A percentile compares a stretch with the other conserved stretches of the same genome.
These are phyloP conservation scores for Nylanderia fulva DNA, from an alignment of 1,140 invertebrate species.

Conservation along the genomic window DNA sequence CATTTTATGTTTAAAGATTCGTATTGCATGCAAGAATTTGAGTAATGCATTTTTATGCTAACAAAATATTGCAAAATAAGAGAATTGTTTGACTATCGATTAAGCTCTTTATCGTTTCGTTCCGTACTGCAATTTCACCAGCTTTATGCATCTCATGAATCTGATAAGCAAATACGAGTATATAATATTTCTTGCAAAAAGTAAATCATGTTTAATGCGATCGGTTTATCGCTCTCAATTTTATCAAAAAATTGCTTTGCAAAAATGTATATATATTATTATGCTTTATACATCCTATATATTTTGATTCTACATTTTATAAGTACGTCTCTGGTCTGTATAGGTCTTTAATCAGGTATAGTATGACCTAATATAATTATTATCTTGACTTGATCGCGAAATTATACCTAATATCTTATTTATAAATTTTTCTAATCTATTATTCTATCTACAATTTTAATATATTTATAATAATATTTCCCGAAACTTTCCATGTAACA, in stretches of 20 bases:
- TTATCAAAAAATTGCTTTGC: conserved; percentile 36
- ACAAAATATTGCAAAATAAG: conserved; percentile 24
- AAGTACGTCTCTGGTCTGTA: conserved; percentile 43
- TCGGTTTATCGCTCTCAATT: conserved; percentile 23
- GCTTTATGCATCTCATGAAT: conserved; percentile 22
- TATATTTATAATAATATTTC: background rate
- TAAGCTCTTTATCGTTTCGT: conserved; percentile 50
- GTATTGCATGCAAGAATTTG: background rate
- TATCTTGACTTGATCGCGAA: conserved; percentile 48
- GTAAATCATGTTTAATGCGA: conserved; percentile 40
- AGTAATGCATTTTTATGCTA: background rate
- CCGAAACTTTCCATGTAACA: conserved; percentile 12
- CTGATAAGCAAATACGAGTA: conserved; percentile 2
- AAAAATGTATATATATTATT: conserved; percentile 42
- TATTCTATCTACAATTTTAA: conserved; percentile 49
- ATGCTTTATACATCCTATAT: conserved; percentile 46
- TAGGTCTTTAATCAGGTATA: conserved; percentile 43
- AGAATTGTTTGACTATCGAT: conserved; percentile 2
- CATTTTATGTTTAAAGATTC: background rate
- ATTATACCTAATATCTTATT: conserved; percentile 27
- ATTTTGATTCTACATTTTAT: conserved; percentile 53
- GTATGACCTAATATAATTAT: conserved; percentile 45
- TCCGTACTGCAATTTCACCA: conserved; percentile 34
- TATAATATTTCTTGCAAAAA: conserved; percentile 16
- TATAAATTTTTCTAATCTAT: conserved; percentile 18